Conservation (phyloP, 1,140 invertebrate species). For the Tetragnatha versicolor region DNA sequence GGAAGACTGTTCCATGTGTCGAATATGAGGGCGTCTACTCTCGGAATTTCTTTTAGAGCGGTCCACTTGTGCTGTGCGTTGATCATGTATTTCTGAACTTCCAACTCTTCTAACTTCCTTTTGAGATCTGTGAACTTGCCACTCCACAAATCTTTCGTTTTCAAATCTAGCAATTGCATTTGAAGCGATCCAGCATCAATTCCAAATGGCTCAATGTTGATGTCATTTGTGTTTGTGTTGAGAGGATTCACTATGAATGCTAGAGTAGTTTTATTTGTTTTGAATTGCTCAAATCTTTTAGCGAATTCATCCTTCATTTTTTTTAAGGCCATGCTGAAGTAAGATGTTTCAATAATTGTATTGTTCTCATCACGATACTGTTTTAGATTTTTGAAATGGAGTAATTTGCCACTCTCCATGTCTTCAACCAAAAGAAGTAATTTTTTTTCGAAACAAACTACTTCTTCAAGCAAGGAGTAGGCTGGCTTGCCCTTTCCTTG, state of each 20-base stretch:
- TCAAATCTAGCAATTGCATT: conserved; percentile 17
- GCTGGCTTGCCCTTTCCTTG: conserved; percentile 1
- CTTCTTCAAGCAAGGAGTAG: background rate
- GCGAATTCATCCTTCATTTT: background rate
- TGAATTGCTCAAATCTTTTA: background rate
- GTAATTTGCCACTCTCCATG: conserved; percentile 11
- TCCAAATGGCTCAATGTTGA: background rate
- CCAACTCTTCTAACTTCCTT: conserved; percentile 19
- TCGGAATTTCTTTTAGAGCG: background rate
- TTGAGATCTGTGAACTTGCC: conserved; percentile 15
- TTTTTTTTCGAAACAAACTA: background rate
- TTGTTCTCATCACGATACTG: conserved; percentile 19
- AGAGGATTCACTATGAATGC: conserved; percentile 11
- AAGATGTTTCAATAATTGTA: conserved; percentile 28
- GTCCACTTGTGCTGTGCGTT: background rate
- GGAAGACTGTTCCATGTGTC: background rate
- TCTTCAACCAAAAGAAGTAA: conserved; percentile 3
- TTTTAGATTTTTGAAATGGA: conserved; percentile 17
- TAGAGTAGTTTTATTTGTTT: background rate
- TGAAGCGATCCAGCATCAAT: background rate
- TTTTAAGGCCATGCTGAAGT: background rate
- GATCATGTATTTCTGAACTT: background rate
- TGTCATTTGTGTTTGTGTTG: background rate
- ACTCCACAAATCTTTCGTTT: conserved; percentile 4
- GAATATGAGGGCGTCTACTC: background rate